Evolutionary conservation across 37 sponge, comb jelly and placozoan genomes (phyloP), one percentile per base, ranked within the genome.

Genomic region (Theonella swinhoei): DNA sequence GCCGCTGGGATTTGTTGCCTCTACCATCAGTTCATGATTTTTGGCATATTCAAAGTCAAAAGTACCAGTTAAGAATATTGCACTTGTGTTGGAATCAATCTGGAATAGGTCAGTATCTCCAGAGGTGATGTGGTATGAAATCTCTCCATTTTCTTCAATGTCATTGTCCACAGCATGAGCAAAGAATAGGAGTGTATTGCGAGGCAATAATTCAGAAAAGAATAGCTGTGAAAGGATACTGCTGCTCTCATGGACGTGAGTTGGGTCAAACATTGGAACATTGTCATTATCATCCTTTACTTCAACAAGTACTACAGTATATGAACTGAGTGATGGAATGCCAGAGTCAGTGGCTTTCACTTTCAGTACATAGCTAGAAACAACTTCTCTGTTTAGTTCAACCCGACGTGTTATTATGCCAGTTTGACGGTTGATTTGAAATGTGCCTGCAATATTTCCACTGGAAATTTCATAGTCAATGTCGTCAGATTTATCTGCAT

Each of bases 261-360:
- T 28, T n/a, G 39, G 29, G 0, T 81, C 78, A 61, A 88, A 76
- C 28, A 40, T n/a, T 59, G 85, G 82, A 4, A 68, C 1, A 20
- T 43, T 26, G 41, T 84, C 78, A 42, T 84, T 77, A 7, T 25
- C 72, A 62, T 81, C 85, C 22, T 42, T 32, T 28, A 92, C 77
- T 0, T 35, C 62, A 32, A 92, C 76, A 5, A 42, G 30, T 24
- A 92, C 78, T 28, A 84, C 20, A 39, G 85, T 79, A 1, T 81
- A 68, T 8, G 89, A 74, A 22, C 62, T 81, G 7, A 64, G 42
- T 8, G 37, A 26, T 9, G 84, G 77, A 9, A 73, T 1, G 1
- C 73, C 85, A 25, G 72, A 68, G 64, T 88, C 86, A 3, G 59
- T 38, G 20, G 93, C 89, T n/a, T 31, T 35, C 2, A 92, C 89